Conservation (phyloP, 2,113 vertebrate species). For the Myodes glareolus region DNA sequence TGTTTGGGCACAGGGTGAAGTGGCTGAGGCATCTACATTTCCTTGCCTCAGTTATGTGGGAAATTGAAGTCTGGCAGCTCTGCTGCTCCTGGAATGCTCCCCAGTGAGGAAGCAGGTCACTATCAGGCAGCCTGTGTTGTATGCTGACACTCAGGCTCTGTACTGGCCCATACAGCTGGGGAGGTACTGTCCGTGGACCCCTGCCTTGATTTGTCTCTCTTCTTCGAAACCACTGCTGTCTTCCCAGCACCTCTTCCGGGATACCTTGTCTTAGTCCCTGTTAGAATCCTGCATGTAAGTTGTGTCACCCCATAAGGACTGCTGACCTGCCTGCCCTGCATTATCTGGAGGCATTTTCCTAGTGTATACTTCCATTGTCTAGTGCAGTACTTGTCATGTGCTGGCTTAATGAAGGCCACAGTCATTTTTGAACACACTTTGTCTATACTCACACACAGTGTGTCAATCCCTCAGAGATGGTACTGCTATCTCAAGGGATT, state of each 20-base stretch:
- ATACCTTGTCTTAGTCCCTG: neutral
- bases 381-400: neutral
- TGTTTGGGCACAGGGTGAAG: neutral
- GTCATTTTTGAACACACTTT: neutral
- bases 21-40: neutral
- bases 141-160: neutral
- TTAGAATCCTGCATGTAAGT: neutral
- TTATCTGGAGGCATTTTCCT: neutral
- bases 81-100: neutral
- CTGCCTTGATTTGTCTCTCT: neutral
- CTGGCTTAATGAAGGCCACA: neutral
- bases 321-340: neutral
- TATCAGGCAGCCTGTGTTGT: neutral
- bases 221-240: neutral
- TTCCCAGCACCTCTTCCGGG: accelerated
- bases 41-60: neutral
- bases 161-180: neutral
- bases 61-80: neutral
- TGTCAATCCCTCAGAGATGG: neutral
- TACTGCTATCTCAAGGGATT: accelerated
- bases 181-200: neutral
- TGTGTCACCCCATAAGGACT: neutral
- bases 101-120: accelerated
- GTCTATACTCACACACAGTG: neutral
- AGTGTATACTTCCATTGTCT: neutral